Percentiles rank a stretch among this genome's conserved stretches.
These are phyloP conservation scores for Dyspetes luteomarginatus DNA, from an alignment of 2,888 invertebrate genomes.

Conservation along the genomic window DNA sequence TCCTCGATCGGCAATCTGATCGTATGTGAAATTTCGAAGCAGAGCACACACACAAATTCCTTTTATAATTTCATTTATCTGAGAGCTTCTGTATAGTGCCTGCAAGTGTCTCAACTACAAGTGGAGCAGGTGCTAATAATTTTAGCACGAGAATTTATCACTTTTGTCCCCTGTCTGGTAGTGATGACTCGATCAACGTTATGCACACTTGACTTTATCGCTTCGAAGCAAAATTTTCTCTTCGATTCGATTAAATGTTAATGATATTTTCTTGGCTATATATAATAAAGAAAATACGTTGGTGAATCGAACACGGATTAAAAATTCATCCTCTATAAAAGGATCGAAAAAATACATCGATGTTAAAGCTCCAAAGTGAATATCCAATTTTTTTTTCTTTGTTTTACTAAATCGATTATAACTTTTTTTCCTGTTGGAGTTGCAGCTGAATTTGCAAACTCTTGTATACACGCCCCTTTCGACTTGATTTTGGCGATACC, in stretches of 20 bases:
- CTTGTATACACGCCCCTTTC: too few relatives aligned
- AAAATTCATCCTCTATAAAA: too few relatives aligned
- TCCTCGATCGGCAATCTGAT: conserved; percentile 42
- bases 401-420: too few relatives aligned
- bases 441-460: too few relatives aligned
- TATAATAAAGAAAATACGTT: conserved; percentile 9
- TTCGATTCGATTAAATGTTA: conserved; percentile 54
- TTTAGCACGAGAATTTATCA: conserved; percentile 55
- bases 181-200: conserved; percentile 56
- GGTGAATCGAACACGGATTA: conserved; percentile 20
- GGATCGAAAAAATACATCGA: too few relatives aligned
- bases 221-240: conserved; percentile 34
- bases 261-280: conserved; percentile 41
- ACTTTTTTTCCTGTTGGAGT: too few relatives aligned
- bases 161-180: conserved; percentile 34
- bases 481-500: too few relatives aligned
- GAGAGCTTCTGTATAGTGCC: conserved; percentile 42
- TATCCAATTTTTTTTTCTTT: too few relatives aligned
- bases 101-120: conserved; percentile 48
- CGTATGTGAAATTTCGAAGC: conserved; percentile 34
- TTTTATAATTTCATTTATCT: conserved; percentile 60
- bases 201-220: neutral
- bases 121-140: conserved; percentile 56
- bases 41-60: conserved; percentile 8
- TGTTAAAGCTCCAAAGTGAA: too few relatives aligned